Conservation (phyloP, 2,113 vertebrate genomes). For the Myotis yumanensis region DNA sequence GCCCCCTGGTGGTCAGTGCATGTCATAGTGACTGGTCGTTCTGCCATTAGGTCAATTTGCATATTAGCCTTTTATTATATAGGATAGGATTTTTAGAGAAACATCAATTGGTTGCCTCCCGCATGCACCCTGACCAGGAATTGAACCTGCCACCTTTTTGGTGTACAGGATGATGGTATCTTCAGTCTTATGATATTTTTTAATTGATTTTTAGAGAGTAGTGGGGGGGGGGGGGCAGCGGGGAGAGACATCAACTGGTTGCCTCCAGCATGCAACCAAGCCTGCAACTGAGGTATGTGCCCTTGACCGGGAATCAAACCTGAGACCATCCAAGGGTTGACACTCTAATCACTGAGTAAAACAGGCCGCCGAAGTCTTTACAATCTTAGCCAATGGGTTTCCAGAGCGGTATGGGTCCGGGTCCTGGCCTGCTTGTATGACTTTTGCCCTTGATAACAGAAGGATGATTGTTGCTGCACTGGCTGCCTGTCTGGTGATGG, state of each 20-base stretch:
- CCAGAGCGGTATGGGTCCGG: neutral
- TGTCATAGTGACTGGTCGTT: no score
- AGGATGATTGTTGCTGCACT: neutral
- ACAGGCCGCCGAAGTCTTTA: neutral
- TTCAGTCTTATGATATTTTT: no score
- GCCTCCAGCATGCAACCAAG: neutral
- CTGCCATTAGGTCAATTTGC: no score
- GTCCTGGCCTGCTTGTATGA: neutral
- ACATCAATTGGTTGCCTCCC: neutral
- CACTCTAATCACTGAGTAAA: neutral
- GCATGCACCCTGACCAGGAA: no score
- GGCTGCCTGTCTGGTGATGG: neutral
- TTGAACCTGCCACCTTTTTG: no score
- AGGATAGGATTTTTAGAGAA: neutral
- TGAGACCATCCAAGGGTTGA: neutral
- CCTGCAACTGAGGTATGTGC: neutral
- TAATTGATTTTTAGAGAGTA: no score
- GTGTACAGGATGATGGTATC: no score
- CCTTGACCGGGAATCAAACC: neutral
- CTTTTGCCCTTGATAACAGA: neutral
- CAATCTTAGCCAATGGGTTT: neutral
- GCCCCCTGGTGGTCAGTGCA: no score
- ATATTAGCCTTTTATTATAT: no score
- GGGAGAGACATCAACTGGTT: neutral
- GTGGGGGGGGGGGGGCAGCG: accelerated